Percentiles rank a stretch among this genome's conserved stretches.
These are phyloP conservation scores for Acanthochromis polyacanthus DNA, from an alignment of 2,113 vertebrate species.

Conservation along the genomic window DNA sequence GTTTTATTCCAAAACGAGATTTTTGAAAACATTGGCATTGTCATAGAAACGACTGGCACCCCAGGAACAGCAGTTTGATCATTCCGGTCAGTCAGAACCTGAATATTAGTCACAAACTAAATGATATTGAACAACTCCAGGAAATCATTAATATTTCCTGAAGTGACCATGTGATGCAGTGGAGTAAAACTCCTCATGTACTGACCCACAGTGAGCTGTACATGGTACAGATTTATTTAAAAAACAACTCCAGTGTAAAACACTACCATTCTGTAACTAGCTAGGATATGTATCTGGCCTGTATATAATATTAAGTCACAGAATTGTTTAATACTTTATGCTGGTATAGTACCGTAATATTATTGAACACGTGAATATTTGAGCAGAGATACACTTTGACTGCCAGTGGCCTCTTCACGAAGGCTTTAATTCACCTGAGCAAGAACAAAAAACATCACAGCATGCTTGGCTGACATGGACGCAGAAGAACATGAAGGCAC, in stretches of 20 bases:
- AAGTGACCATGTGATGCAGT: background rate
- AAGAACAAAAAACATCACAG: background rate
- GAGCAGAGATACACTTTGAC: background rate
- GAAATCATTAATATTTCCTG: background rate
- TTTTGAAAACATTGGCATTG: background rate
- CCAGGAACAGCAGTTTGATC: background rate
- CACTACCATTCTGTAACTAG: slow-evolving; percentile 33
- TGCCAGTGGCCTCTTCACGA: background rate
- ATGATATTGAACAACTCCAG: background rate
- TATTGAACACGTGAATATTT: background rate
- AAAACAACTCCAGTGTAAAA: slow-evolving; percentile 61
- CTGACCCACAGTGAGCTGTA: slow-evolving; percentile 22
- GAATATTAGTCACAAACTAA: background rate
- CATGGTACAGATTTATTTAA: slow-evolving; percentile 45
- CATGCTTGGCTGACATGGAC: slow-evolving; percentile 9
- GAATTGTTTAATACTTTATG: background rate
- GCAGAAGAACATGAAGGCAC: slow-evolving; percentile 58
- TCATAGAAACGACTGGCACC: background rate
- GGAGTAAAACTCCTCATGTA: slow-evolving; percentile 15
- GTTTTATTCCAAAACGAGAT: slow-evolving; percentile 10
- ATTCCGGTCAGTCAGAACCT: background rate
- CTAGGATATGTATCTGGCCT: background rate
- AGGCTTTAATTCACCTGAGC: background rate
- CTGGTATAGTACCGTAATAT: background rate
- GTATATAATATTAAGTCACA: background rate